A percentile compares a stretch with the other conserved stretches of the same genome.
Conservation (phyloP, 2,797 vertebrate genomes). For the Cynopterus sphinx region DNA sequence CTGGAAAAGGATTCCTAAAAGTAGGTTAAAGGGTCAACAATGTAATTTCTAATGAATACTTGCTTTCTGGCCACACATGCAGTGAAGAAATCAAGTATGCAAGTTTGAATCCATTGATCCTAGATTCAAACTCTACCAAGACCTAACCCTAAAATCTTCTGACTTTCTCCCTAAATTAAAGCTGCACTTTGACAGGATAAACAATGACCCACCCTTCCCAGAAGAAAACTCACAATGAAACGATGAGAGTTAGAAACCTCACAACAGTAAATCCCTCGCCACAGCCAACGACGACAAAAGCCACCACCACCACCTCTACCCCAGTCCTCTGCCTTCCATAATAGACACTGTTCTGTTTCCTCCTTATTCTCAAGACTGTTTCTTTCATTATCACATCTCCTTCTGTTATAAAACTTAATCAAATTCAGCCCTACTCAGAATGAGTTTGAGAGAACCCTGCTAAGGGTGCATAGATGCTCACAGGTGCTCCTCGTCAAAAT, state of each 20-base stretch:
- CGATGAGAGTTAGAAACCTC: background rate
- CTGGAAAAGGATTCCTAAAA: background rate
- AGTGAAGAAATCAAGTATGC: background rate
- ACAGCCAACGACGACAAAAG: fast-evolving
- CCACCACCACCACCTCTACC: background rate
- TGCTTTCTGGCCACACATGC: background rate
- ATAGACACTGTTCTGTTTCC: background rate
- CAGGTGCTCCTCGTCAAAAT: background rate
- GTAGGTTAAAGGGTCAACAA: background rate
- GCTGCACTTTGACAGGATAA: background rate
- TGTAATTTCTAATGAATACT: background rate
- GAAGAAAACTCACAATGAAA: background rate
- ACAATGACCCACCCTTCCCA: background rate
- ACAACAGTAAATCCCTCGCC: background rate
- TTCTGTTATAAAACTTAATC: background rate
- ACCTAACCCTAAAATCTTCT: background rate
- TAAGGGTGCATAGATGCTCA: background rate
- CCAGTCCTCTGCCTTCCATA: background rate
- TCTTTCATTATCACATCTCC: background rate
- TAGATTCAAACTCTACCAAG: background rate
- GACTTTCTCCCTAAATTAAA: background rate
- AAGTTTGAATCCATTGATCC: background rate
- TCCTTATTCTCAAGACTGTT: background rate
- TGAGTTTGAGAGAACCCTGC: background rate
- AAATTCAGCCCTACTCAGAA: background rate